Percentiles rank a stretch among this genome's conserved stretches.
Conservation (phyloP, 1,140 invertebrate species). For the Helicoverpa zea region DNA sequence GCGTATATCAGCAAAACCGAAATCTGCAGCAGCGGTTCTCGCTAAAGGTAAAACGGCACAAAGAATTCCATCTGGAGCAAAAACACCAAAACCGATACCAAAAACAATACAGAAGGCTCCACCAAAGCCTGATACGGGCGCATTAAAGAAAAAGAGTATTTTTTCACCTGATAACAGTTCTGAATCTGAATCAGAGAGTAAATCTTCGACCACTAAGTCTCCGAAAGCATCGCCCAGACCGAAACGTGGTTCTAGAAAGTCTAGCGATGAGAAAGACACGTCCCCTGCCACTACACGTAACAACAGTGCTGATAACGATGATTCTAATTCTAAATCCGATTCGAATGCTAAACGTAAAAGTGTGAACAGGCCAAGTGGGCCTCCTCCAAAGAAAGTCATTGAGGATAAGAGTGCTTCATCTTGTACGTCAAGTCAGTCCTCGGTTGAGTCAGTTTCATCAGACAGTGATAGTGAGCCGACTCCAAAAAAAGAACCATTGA, state of each 20-base stretch:
- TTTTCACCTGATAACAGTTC: constrained; percentile 94
- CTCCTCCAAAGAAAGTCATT: constrained; percentile 75
- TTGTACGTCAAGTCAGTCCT: constrained; percentile 81
- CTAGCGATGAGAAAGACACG: constrained; percentile 75
- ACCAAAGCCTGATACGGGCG: constrained; percentile 80
- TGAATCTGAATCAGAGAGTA: constrained; percentile 89
- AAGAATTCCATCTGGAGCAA: constrained; percentile 66
- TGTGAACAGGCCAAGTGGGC: constrained; percentile 72
- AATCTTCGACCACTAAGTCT: constrained; percentile 75
- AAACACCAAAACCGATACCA: constrained; percentile 73
- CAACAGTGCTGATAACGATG: constrained; percentile 71
- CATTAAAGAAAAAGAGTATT: constrained; percentile 92
- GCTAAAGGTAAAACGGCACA: constrained; percentile 71
- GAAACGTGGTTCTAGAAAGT: constrained; percentile 72
- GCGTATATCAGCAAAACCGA: constrained; percentile 80
- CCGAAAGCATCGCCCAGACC: constrained; percentile 74
- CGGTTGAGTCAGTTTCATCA: constrained; percentile 77
- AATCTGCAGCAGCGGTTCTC: constrained; percentile 71
- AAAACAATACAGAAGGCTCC: constrained; percentile 78
- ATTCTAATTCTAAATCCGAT: constrained; percentile 77
- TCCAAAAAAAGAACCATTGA: constrained; percentile 71
- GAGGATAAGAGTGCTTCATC: constrained; percentile 82
- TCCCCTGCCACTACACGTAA: constrained; percentile 58
- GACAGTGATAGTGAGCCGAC: constrained; percentile 79
- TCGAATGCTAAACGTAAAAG: constrained; percentile 76